A percentile compares a stretch with the other conserved stretches of the same genome.
These are phyloP conservation scores for Spilosoma lubricipeda DNA, from an alignment of 2,888 invertebrate genomes.

Conservation along the genomic window DNA sequence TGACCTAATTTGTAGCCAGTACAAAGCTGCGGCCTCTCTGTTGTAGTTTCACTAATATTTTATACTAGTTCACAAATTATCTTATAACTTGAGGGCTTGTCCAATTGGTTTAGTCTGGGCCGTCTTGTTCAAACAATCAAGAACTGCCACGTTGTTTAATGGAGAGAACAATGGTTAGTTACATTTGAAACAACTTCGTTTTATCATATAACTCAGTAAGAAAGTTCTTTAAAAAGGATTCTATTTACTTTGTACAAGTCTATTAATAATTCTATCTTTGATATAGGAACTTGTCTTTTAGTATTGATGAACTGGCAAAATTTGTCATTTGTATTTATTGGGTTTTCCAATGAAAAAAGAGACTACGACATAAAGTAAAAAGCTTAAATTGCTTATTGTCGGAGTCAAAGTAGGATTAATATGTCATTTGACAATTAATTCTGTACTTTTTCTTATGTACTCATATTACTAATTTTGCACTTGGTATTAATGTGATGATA, in stretches of 20 bases:
- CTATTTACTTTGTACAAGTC: constrained; percentile 36
- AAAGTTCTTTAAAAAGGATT: constrained; percentile 34
- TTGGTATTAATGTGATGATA: no score
- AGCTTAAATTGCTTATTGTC: background rate
- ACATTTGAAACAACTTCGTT: constrained; percentile 46
- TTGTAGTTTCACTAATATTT: constrained; percentile 45
- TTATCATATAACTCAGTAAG: constrained; percentile 47
- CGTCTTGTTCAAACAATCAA: constrained; percentile 48
- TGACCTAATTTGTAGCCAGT: background rate
- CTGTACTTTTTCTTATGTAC: no score
- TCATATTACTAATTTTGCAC: no score
- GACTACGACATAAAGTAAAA: background rate
- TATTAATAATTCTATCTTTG: constrained; percentile 35
- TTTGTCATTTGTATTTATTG: background rate
- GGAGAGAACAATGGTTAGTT: constrained; percentile 51
- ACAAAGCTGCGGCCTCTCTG: constrained; percentile 1
- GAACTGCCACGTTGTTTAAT: constrained; percentile 43
- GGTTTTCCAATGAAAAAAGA: background rate
- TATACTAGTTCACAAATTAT: constrained; percentile 52
- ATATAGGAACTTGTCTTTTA: constrained; percentile 6
- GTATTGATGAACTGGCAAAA: background rate
- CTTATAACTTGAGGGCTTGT: constrained; percentile 45
- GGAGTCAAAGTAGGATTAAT: no score
- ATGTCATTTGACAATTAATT: background rate
- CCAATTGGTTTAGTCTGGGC: constrained; percentile 49